A percentile compares a stretch with the other conserved stretches of the same genome.
Conservation (phyloP, 2,888 invertebrate genomes). For the Dorcus hopei region DNA sequence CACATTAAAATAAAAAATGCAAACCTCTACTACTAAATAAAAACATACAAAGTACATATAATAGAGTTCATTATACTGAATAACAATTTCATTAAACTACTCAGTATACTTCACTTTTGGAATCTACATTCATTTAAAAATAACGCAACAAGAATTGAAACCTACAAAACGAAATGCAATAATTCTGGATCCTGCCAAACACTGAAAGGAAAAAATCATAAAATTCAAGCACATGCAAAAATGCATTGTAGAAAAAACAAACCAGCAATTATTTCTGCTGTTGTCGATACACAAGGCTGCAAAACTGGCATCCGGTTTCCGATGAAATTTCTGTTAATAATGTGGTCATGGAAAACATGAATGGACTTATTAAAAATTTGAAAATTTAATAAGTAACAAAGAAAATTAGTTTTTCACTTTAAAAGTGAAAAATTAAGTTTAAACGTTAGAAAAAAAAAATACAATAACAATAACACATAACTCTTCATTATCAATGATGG, state of each 20-base stretch:
- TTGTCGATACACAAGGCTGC: constrained; percentile 43
- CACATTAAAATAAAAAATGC: constrained; percentile 36
- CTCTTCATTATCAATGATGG: too few species aligned
- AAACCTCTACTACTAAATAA: constrained; percentile 3
- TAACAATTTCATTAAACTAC: background rate
- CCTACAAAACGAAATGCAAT: background rate
- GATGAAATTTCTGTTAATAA: constrained; percentile 43
- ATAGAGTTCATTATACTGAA: constrained; percentile 2
- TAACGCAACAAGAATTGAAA: background rate
- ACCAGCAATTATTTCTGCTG: constrained; percentile 46
- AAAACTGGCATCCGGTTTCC: constrained; percentile 47
- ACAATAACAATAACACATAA: background rate
- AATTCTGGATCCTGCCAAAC: background rate
- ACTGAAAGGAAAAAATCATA: background rate
- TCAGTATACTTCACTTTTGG: too few species aligned
- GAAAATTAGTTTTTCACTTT: too few species aligned
- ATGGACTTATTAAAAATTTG: background rate
- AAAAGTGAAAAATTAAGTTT: too few species aligned
- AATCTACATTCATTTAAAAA: background rate
- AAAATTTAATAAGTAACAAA: too few species aligned
- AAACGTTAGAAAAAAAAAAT: too few species aligned
- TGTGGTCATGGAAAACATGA: background rate
- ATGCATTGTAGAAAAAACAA: constrained; percentile 30
- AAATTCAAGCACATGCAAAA: constrained; percentile 10
- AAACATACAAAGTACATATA: background rate